Conservation (phyloP, 2,113 vertebrate species). For the rabbit (Oryctolagus cuniculus) region DNA sequence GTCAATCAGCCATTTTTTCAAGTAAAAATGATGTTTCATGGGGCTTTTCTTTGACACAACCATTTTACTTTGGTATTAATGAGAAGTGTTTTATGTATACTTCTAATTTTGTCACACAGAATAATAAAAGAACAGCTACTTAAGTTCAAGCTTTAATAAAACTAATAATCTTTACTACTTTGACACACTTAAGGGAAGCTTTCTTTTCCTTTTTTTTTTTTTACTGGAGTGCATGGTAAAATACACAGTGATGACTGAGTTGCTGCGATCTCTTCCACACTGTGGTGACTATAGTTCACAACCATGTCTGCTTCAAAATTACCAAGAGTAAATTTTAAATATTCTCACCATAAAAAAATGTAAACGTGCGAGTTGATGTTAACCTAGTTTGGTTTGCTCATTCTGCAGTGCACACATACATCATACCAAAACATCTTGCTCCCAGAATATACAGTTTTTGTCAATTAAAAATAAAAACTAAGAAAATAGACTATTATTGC, state of each 20-base stretch:
- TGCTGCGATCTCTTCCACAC: not conserved
- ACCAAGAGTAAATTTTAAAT: not conserved
- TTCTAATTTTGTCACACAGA: not conserved
- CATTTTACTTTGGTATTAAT: not conserved
- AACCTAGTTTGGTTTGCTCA: not conserved
- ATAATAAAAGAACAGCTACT: not conserved
- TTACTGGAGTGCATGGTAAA: not conserved
- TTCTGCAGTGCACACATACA: not conserved
- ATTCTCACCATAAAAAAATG: not conserved
- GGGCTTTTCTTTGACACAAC: not conserved
- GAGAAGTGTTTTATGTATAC: not conserved
- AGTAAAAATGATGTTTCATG: not conserved
- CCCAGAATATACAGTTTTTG: not conserved
- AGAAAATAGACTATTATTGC: not conserved
- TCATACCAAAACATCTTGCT: not conserved
- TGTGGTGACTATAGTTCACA: not conserved
- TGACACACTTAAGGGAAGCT: not conserved
- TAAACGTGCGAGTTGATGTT: not conserved
- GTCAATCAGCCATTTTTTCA: not conserved
- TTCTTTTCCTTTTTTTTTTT: not conserved
- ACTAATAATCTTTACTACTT: not conserved
- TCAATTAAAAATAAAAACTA: not conserved
- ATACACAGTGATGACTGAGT: not conserved
- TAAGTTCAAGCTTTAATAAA: not conserved
- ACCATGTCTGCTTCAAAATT: not conserved